Conservation (phyloP, 2,113 vertebrate genomes). For the Erythrolamprus reginae region DNA sequence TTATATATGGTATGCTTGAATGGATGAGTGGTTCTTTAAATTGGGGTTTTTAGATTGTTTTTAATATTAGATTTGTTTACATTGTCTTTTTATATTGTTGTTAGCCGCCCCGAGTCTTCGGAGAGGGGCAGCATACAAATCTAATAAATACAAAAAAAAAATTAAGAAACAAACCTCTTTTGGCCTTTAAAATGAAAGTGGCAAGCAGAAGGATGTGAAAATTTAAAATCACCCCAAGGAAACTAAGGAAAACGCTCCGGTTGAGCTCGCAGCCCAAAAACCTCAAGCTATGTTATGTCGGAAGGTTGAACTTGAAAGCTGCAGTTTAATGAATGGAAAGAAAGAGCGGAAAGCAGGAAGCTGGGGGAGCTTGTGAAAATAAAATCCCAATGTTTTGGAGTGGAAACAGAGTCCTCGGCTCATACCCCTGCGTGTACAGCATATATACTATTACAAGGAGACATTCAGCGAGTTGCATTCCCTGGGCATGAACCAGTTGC, state of each 20-base stretch:
- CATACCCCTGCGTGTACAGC: conserved; percentile 31
- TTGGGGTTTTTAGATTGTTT: too few relatives aligned
- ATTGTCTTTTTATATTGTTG: too few relatives aligned
- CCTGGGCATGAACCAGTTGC: not conserved
- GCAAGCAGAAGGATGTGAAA: conserved; percentile 65
- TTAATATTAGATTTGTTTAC: too few relatives aligned
- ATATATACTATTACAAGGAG: conserved; percentile 25
- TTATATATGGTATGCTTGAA: too few relatives aligned
- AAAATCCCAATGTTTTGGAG: conserved; percentile 42
- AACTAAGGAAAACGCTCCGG: conserved; percentile 65
- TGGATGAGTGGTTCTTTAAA: too few relatives aligned
- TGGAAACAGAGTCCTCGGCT: conserved; percentile 4
- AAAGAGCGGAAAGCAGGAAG: conserved; percentile 62
- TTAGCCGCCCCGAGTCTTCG: too few relatives aligned
- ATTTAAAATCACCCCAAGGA: conserved; percentile 62
- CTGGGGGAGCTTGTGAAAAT: conserved; percentile 51
- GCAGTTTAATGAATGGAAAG: conserved; percentile 70
- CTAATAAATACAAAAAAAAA: too few relatives aligned
- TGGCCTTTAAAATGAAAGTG: conserved; percentile 70
- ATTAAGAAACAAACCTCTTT: too few relatives aligned
- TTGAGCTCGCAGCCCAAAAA: conserved; percentile 65
- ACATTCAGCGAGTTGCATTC: conserved; percentile 13
- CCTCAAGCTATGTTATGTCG: conserved; percentile 69
- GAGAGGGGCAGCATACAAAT: too few relatives aligned
- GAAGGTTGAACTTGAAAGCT: conserved; percentile 66